A percentile compares a stretch with the other conserved stretches of the same genome.
These are phyloP conservation scores for Junonia oenone DNA, from an alignment of 2,888 invertebrate genomes.

Conservation along the genomic window DNA sequence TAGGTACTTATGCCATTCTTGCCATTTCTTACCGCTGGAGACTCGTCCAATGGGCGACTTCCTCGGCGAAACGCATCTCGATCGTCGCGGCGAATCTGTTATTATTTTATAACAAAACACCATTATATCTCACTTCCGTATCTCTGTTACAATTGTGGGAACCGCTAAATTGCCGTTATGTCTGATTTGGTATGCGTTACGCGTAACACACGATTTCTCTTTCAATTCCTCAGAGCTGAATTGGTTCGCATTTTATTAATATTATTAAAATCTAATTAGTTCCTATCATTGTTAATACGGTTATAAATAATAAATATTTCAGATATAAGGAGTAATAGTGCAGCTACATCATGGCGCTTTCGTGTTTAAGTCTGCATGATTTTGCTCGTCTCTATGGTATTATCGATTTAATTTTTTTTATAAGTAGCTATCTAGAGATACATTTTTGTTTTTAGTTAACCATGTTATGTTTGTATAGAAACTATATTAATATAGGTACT, in stretches of 20 bases:
- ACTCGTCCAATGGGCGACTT: constrained; percentile 35
- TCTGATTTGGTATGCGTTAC: constrained; percentile 14
- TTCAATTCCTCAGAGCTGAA: constrained; percentile 1
- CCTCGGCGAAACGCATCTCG: constrained; percentile 48
- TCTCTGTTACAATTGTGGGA: constrained; percentile 36
- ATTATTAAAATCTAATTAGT: constrained; percentile 1
- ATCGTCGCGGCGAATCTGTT: constrained; percentile 57
- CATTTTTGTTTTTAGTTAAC: too few species aligned
- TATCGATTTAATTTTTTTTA: constrained; percentile 31
- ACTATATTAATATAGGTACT: too few species aligned
- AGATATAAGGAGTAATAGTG: not conserved
- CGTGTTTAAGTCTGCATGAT: not conserved
- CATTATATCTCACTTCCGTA: constrained; percentile 49
- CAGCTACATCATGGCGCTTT: not conserved
- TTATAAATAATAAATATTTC: not conserved
- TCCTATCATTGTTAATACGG: not conserved
- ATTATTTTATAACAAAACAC: constrained; percentile 73
- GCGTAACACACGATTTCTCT: constrained; percentile 20
- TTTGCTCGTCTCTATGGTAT: constrained; percentile 20
- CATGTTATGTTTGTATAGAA: too few species aligned
- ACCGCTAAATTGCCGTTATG: constrained; percentile 18
- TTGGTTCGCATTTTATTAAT: constrained; percentile 2
- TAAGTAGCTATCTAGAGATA: too few species aligned
- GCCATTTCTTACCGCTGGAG: constrained; percentile 17
- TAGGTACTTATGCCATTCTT: too few species aligned